phyloP scores from a whole-genome alignment of 2,797 vertebrate genomes.

The Myripristis jacobus region DNA sequence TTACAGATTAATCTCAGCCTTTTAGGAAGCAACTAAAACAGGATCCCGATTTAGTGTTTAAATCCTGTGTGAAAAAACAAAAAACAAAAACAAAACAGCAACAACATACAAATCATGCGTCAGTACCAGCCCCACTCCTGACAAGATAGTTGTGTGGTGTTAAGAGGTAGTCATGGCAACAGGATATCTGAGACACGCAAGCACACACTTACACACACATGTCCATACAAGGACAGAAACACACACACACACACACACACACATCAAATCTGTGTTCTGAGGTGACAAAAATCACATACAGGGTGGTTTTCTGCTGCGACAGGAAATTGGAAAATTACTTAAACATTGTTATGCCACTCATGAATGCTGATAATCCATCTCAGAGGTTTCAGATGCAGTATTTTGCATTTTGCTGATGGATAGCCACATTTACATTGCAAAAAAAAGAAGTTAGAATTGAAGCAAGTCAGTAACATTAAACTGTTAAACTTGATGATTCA shows the following conservation, averaged over 20 bases:
- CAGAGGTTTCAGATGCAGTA: background rate
- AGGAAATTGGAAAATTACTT: background rate
- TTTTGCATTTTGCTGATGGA: constrained; percentile 45
- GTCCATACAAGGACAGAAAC: no score
- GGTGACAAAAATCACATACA: constrained; percentile 1
- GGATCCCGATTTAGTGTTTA: constrained; percentile 2
- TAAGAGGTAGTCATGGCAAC: constrained; percentile 62
- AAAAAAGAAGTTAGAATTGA: constrained; percentile 32
- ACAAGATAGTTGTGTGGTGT: constrained; percentile 34
- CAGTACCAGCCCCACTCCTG: constrained; percentile 22
- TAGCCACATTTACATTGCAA: constrained; percentile 37
- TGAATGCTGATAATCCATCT: constrained; percentile 30
- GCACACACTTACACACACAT: background rate
- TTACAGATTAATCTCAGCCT: constrained; percentile 10
- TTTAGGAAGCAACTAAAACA: background rate
- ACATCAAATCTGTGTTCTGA: constrained; percentile 4
- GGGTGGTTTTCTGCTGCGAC: background rate
- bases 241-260: constrained; percentile 8
- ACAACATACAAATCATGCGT: background rate
- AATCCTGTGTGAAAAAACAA: constrained; percentile 2
- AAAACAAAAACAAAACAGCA: constrained; percentile 7
- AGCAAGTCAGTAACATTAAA: constrained; percentile 16
- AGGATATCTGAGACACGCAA: constrained; percentile 34
- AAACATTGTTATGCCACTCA: constrained; percentile 33
- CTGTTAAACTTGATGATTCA: constrained; percentile 17